Conservation (phyloP, 2,888 invertebrate species). For the Ophonus ardosiacus region DNA sequence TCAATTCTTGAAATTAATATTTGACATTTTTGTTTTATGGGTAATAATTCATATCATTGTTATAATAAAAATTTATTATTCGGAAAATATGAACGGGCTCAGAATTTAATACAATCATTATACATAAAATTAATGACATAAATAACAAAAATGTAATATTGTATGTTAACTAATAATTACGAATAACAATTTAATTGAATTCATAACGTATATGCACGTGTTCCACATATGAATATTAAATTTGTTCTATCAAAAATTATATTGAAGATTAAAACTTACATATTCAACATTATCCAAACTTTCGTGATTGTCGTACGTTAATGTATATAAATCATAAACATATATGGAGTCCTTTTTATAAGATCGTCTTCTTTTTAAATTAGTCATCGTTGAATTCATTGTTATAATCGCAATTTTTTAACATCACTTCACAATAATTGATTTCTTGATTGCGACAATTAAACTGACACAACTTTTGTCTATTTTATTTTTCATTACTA, state of each 20-base stretch:
- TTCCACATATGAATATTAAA: no score
- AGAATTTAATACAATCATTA: no score
- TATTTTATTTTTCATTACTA: neutral
- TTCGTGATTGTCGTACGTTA: slow-evolving; percentile 91
- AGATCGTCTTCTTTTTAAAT: slow-evolving; percentile 75
- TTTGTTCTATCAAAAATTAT: neutral
- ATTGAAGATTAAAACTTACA: slow-evolving; percentile 76
- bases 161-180: no score
- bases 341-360: slow-evolving; percentile 93
- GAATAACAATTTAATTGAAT: no score
- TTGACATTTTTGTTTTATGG: no score
- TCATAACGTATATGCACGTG: no score
- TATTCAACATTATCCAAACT: slow-evolving; percentile 84
- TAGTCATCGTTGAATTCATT: slow-evolving; percentile 5
- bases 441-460: slow-evolving; percentile 34
- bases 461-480: neutral
- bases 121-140: no score
- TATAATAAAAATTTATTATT: no score
- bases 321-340: slow-evolving; percentile 89
- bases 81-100: no score
- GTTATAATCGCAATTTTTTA: neutral
- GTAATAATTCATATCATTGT: no score
- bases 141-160: no score
- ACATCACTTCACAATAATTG: neutral
- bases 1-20: no score